Percentiles rank a stretch among this genome's conserved stretches.
phyloP scores from a whole-genome alignment of 1,140 invertebrate genomes.

The Macrotrachela quadricornifera region DNA sequence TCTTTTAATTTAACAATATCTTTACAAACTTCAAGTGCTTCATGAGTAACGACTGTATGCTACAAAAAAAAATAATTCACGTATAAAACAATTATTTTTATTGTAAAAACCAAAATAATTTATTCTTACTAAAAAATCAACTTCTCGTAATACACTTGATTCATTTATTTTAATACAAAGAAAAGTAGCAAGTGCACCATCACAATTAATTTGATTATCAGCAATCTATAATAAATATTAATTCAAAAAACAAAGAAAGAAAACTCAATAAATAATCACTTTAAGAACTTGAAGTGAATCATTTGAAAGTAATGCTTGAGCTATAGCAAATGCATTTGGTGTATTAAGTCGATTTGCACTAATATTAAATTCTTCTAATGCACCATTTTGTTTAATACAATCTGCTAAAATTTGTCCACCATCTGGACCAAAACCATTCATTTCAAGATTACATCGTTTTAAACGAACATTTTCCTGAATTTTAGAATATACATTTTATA shows the following conservation, averaged over 20 bases:
- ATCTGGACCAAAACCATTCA: conserved; percentile 26
- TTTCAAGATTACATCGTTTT: conserved; percentile 22
- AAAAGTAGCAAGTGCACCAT: conserved; percentile 23
- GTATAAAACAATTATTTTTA: too few species aligned
- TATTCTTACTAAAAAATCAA: conserved; percentile 21
- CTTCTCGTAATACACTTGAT: conserved; percentile 16
- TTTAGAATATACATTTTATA: too few species aligned
- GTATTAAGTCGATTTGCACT: conserved; percentile 22
- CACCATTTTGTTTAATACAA: conserved; percentile 19
- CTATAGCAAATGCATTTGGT: conserved; percentile 17
- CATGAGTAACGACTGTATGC: too few species aligned
- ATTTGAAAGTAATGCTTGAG: conserved; percentile 21
- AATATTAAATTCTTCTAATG: conserved; percentile 22
- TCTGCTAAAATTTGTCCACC: conserved; percentile 24
- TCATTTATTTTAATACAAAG: conserved; percentile 20
- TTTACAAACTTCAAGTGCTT: too few species aligned
- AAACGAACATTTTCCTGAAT: conserved; percentile 24
- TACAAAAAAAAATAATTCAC: background rate
- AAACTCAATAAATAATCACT: conserved; percentile 13
- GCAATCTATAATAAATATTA: conserved; percentile 18
- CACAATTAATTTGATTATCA: conserved; percentile 26
- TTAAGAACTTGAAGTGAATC: conserved; percentile 21
- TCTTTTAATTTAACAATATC: too few species aligned
- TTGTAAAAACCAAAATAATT: too few species aligned
- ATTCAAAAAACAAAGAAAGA: background rate